A percentile compares a stretch with the other conserved stretches of the same genome.
Conservation (phyloP, 2,113 vertebrate species). For the Podarcis cretensis region DNA sequence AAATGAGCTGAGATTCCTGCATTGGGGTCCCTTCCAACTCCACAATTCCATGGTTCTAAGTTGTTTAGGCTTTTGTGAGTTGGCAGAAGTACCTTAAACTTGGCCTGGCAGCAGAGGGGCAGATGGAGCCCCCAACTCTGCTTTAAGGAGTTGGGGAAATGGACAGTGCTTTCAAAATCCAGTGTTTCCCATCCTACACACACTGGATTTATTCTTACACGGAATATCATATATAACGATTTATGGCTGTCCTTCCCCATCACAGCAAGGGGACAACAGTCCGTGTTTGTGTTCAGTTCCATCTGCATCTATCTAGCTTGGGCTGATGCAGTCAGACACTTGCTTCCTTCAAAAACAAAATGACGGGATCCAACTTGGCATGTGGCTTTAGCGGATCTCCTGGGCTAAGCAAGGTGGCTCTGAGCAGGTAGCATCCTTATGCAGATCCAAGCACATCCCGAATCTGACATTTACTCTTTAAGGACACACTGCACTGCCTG, state of each 20-base stretch:
- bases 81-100: no score
- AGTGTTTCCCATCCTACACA: background rate
- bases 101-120: no score
- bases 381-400: slow-evolving; percentile 8
- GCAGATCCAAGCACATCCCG: background rate
- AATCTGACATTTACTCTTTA: background rate
- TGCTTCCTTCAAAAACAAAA: slow-evolving; percentile 42
- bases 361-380: slow-evolving; percentile 32
- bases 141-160: no score
- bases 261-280: background rate
- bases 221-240: background rate
- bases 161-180: background rate
- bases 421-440: slow-evolving; percentile 22
- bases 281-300: slow-evolving; percentile 12
- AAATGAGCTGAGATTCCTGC: no score
- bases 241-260: slow-evolving; percentile 5
- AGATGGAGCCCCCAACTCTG: no score
- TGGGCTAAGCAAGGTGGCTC: background rate
- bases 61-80: no score
- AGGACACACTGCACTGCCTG: background rate
- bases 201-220: background rate
- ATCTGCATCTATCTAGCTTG: background rate
- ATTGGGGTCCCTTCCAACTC: no score
- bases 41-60: no score
- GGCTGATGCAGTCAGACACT: slow-evolving; percentile 15